Conservation (phyloP, 2,113 vertebrate genomes). For the Oxyruncus cristatus region DNA sequence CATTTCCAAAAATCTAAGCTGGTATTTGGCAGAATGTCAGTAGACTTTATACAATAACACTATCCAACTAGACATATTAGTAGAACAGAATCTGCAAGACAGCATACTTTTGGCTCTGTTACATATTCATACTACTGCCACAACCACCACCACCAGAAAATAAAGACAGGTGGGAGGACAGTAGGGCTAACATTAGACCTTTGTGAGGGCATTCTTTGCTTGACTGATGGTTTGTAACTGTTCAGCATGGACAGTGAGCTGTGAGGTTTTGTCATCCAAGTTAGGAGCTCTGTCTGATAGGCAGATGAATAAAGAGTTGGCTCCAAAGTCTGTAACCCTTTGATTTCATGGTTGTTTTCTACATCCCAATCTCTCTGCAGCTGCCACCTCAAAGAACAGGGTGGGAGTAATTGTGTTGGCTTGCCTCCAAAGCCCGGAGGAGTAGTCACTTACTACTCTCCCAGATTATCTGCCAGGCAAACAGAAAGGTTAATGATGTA, state of each 20-base stretch:
- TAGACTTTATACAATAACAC: conserved; percentile 37
- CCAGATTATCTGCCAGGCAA: conserved; percentile 48
- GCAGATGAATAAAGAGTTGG: conserved; percentile 32
- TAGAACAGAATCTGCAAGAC: conserved; percentile 41
- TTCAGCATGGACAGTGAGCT: background rate
- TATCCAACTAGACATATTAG: conserved; percentile 45
- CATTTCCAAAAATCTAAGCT: background rate
- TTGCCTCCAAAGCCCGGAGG: conserved; percentile 27
- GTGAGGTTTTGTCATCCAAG: background rate
- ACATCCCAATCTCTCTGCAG: conserved; percentile 22
- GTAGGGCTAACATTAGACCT: background rate
- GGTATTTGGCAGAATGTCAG: conserved; percentile 44
- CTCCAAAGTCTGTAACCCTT: conserved; percentile 1
- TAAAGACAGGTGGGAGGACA: conserved; percentile 40
- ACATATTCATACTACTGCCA: background rate
- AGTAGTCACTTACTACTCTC: conserved; percentile 31
- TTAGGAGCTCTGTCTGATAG: background rate
- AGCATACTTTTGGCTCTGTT: conserved; percentile 35
- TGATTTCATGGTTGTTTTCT: conserved; percentile 1
- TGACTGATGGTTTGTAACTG: background rate
- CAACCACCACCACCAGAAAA: background rate
- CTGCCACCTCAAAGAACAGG: conserved; percentile 36
- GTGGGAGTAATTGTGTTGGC: conserved; percentile 58
- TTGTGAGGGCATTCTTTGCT: background rate
- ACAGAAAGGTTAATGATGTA: conserved; percentile 67